Base-by-base conservation (phyloP, 2,888 invertebrate genomes). In the Caenorhabditis sp. region DNA sequence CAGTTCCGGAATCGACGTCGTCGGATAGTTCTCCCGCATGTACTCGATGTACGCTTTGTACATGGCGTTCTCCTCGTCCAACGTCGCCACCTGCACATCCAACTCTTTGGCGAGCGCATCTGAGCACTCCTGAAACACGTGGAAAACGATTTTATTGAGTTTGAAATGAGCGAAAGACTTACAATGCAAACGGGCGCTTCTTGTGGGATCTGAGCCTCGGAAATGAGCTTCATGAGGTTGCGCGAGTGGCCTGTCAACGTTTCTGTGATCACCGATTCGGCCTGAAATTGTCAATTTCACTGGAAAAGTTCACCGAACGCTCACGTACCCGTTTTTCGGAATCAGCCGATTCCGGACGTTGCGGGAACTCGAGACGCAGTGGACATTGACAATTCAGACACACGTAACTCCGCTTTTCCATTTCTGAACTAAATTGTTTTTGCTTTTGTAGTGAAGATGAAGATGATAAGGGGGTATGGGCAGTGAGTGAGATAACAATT, bases 131-230 rank as follows among this genome's bases (percentile, higher is more conserved):
- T 87, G 46, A 45, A 82, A 62, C 20, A 6, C 9, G n/a, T 27
- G 17, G 39, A 24, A 3, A 7, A 62, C 6, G n/a, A 61, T n/a
- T n/a, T n/a, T n/a, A n/a, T n/a, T n/a, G 22, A 45, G 30, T 59
- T 26, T 17, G 7, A 20, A 27, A 55, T 30, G 13, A 9, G 15
- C 22, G 39, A 43, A 39, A 7, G 9, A 45, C 71, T 55, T 52
- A 88, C 87, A 75, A 77, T 79, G 61, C 88, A 88, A 41, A 88
- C 78, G 7, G 88, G 87, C 43, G 86, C 79, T 20, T 88, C 82
- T 11, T 83, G 70, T 7, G 86, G 85, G 24, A 76, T 63, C 41
- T 74, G 70, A 0, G 87, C 82, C 35, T 83, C 83, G 26, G 78
- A 75, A 24, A 88, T 80, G 32, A 85, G 48, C 37, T 83, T 85